These are phyloP conservation scores for Empidonax traillii DNA, from an alignment of 2,113 vertebrate species.

Conservation along the genomic window DNA sequence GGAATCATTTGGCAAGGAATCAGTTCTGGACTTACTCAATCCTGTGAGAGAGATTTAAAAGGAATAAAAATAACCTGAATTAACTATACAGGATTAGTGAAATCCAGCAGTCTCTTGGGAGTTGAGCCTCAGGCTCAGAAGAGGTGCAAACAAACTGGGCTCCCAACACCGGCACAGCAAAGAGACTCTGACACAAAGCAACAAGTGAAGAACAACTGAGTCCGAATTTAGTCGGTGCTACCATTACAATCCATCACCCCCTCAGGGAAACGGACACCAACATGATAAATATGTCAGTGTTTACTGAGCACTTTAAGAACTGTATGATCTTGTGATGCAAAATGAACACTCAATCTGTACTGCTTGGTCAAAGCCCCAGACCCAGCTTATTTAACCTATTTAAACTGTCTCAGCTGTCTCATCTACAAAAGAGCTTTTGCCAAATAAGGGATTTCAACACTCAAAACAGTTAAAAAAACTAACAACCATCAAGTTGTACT, in stretches of 20 bases:
- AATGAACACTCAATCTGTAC: background rate
- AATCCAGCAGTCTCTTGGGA: background rate
- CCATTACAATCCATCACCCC: background rate
- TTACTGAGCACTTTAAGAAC: background rate
- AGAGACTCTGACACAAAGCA: background rate
- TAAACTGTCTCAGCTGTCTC: background rate
- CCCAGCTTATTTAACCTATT: background rate
- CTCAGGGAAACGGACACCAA: background rate
- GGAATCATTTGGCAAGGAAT: slow-evolving; percentile 3
- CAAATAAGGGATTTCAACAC: background rate
- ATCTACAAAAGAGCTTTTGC: background rate
- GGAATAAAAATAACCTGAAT: slow-evolving; percentile 32
- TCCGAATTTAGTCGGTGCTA: background rate
- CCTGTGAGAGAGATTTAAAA: slow-evolving; percentile 1
- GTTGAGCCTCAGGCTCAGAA: background rate
- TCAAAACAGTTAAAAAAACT: background rate
- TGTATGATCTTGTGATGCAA: background rate
- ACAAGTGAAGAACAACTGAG: background rate
- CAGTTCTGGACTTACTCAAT: background rate
- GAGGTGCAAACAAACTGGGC: background rate
- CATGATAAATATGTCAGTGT: background rate
- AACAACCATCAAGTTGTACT: background rate
- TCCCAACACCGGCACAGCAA: background rate
- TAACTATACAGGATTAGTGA: slow-evolving; percentile 5
- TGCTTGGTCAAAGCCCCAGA: background rate